These are phyloP conservation scores for Pseudomyrmex flavicornis DNA, from an alignment of 1,140 invertebrate species.

Conservation along the genomic window DNA sequence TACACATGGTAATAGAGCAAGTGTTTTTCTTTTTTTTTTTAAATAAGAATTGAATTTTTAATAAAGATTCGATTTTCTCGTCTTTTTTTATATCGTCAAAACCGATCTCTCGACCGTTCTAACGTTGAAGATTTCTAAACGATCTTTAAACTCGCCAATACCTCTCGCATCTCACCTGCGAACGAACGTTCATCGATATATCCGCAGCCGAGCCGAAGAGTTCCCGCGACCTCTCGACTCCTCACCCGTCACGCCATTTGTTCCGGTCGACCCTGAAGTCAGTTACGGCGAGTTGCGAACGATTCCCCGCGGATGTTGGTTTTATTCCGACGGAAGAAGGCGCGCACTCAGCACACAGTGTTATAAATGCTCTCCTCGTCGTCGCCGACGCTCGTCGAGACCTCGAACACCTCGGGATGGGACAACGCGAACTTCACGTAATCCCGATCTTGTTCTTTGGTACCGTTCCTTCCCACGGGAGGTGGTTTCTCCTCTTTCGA, in stretches of 20 bases:
- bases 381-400: conserved; percentile 73
- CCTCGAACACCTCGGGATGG: conserved; percentile 73
- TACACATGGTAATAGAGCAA: no score
- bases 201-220: background rate
- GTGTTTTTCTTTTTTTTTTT: no score
- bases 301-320: conserved; percentile 5
- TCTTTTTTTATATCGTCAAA: no score
- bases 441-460: conserved; percentile 77
- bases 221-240: conserved; percentile 24
- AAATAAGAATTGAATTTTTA: no score
- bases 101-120: background rate
- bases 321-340: background rate
- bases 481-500: conserved; percentile 74
- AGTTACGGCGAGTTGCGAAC: conserved; percentile 1
- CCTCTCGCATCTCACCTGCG: background rate
- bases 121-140: background rate
- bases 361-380: conserved; percentile 83
- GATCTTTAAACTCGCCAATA: background rate
- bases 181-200: conserved; percentile 2
- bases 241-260: conserved; percentile 29
- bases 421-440: conserved; percentile 79
- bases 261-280: conserved; percentile 18
- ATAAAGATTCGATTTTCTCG: no score
- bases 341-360: conserved; percentile 78
- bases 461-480: conserved; percentile 53